These are phyloP conservation scores for Alcis repandata DNA, from an alignment of 2,888 invertebrate genomes.

Conservation along the genomic window DNA sequence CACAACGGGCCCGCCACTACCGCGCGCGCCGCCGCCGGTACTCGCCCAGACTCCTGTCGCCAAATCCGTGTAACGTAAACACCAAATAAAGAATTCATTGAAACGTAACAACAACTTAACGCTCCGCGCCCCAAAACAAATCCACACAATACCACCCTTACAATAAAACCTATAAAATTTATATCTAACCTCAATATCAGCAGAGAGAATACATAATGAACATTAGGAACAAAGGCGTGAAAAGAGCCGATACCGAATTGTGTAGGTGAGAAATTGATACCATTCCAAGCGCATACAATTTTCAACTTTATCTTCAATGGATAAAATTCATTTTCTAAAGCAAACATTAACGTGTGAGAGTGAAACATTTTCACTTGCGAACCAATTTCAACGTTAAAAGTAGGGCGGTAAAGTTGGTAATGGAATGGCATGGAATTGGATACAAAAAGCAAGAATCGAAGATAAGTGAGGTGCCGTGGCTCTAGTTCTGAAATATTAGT, in stretches of 20 bases:
- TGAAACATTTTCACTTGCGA: conserved; percentile 52
- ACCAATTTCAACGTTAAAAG: conserved; percentile 52
- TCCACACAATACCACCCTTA: conserved; percentile 66
- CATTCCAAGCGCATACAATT: conserved; percentile 45
- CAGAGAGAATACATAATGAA: conserved; percentile 83
- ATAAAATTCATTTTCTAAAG: conserved; percentile 56
- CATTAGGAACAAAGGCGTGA: conserved; percentile 82
- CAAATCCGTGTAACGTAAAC: conserved; percentile 55
- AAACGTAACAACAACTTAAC: conserved; percentile 53
- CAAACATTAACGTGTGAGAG: conserved; percentile 49
- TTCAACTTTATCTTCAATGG: conserved; percentile 48
- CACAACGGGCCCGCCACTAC: neutral
- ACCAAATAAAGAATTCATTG: conserved; percentile 62
- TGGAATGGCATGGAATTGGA: conserved; percentile 21
- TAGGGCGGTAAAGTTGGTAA: conserved; percentile 44
- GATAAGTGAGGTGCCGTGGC: conserved; percentile 74
- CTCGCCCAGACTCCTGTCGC: conserved; percentile 38
- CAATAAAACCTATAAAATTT: conserved; percentile 79
- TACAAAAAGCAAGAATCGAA: conserved; percentile 68
- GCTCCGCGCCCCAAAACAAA: conserved; percentile 63
- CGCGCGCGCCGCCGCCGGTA: neutral
- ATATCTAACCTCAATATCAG: conserved; percentile 79
- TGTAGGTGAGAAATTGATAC: conserved; percentile 76
- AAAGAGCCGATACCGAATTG: conserved; percentile 77
- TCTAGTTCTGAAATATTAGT: conserved; percentile 77